Evolutionary conservation across 2,888 invertebrate species (phyloP).

Genomic region (Parochlus steinenii): DNA sequence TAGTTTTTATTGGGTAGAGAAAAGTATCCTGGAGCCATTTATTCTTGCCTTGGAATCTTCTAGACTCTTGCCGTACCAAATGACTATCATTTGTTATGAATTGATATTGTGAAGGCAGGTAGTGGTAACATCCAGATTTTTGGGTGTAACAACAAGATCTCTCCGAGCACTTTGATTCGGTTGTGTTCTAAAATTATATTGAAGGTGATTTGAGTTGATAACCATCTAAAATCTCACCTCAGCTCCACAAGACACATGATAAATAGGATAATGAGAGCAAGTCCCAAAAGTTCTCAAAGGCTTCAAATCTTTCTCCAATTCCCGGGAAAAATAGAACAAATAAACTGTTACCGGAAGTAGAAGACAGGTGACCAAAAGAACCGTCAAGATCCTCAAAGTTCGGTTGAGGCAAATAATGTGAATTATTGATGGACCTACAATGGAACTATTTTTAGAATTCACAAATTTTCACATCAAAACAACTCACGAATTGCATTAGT

Average conservation of each 20-base stretch:
- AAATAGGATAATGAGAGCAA: conserved; percentile 9
- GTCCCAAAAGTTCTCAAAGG: conserved; percentile 7
- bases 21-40: too few species aligned
- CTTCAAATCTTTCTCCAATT: not conserved
- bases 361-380: conserved; percentile 2
- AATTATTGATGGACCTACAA: conserved; percentile 13
- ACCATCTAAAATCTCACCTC: conserved; percentile 4
- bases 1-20: conserved; percentile 2
- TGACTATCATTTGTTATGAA: not conserved
- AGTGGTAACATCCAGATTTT: conserved; percentile 12
- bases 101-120: conserved; percentile 12
- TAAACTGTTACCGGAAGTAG: conserved; percentile 10
- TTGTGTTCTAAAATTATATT: too few species aligned
- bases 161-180: conserved; percentile 4
- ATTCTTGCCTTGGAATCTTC: too few species aligned
- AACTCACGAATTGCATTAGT: too few species aligned
- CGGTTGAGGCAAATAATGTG: conserved; percentile 10
- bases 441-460: too few species aligned
- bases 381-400: conserved; percentile 4
- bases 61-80: not conserved
- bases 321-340: conserved; percentile 8
- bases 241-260: conserved; percentile 9
- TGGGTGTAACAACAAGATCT: conserved; percentile 10
- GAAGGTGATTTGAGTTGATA: too few species aligned
- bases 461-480: too few species aligned